Conservation (phyloP, 1,140 invertebrate genomes). For the Sarcophaga bullata region DNA sequence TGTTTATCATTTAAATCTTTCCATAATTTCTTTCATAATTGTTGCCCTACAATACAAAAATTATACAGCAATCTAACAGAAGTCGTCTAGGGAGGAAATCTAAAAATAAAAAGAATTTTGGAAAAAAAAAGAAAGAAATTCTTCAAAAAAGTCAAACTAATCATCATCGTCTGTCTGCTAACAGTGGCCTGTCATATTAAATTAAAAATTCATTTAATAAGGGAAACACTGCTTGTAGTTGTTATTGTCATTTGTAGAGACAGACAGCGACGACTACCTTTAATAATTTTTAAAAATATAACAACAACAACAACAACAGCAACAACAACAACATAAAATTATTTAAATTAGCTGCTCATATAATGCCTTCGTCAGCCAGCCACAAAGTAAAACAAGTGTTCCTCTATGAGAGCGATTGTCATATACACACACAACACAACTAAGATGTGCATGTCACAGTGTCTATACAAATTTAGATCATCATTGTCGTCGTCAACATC, state of each 20-base stretch:
- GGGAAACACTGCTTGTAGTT: conserved; percentile 7
- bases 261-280: not conserved
- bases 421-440: not conserved
- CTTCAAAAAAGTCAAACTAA: not conserved
- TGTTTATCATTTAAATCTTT: too few relatives aligned
- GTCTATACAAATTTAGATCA: conserved; percentile 38
- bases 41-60: too few relatives aligned
- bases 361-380: not conserved
- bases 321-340: conserved; percentile 19
- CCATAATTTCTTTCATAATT: too few relatives aligned
- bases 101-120: too few relatives aligned
- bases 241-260: not conserved
- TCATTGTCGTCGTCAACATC: conserved; percentile 2
- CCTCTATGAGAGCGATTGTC: not conserved
- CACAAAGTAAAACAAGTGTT: not conserved
- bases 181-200: conserved; percentile 32
- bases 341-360: conserved; percentile 35
- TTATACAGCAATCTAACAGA: too few relatives aligned
- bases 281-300: not conserved
- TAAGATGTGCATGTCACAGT: conserved; percentile 15
- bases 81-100: too few relatives aligned
- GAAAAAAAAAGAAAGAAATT: too few relatives aligned
- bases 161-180: not conserved
- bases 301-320: conserved; percentile 20
- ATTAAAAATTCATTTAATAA: conserved; percentile 39